Base-by-base conservation (phyloP, 2,797 vertebrate genomes). In the Rhinatrema bivittatum region DNA sequence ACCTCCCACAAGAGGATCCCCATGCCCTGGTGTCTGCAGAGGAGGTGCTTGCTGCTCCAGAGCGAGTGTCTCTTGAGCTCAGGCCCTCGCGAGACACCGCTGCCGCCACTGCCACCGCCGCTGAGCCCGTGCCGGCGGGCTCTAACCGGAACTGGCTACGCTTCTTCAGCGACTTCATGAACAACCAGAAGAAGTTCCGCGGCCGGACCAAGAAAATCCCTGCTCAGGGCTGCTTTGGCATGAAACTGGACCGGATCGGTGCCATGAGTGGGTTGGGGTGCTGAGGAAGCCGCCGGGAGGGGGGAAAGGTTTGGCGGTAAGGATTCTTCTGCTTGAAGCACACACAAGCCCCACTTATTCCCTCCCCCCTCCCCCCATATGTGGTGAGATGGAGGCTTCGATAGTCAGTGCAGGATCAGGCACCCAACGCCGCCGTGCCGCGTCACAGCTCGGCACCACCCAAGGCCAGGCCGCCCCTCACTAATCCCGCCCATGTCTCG, bases 191-290 rank as follows among this genome's bases (percentile, higher is more conserved):
- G 25, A 48, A 24, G 10, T 49, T 62, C 3, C 30, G 35, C 9
- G 50, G 58, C 7, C 40, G 58, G 3, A 26, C 31, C 7, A 58
- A 32, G 47, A 62, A 65, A 19, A 15, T 22, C 7, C 25, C 8
- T 3, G 7, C 18, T 2, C 39, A 40, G 8, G 62, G 62, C 8
- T 62, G 62, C 44, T 65, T 65, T 4, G 61, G 61, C 22, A 23
- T 53, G 39, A 62, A 62, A 26, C 28, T 65, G 8, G 61, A 62
- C 17, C 39, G 61, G 10, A 62, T 65, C 1, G 61, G 61, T 21
- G 40, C 39, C 10, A 10, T 51, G 25, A 65, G 61, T 3, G 57
- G 57, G 9, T 39, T 65, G 1, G 61, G 61, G 1, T 65, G 61
- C 28, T 65, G 36, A 37, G 11, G 10, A 17, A 10, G 6, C 18